phyloP scores from a whole-genome alignment of 2,888 invertebrate genomes.

The Drosophila kokeensis region DNA sequence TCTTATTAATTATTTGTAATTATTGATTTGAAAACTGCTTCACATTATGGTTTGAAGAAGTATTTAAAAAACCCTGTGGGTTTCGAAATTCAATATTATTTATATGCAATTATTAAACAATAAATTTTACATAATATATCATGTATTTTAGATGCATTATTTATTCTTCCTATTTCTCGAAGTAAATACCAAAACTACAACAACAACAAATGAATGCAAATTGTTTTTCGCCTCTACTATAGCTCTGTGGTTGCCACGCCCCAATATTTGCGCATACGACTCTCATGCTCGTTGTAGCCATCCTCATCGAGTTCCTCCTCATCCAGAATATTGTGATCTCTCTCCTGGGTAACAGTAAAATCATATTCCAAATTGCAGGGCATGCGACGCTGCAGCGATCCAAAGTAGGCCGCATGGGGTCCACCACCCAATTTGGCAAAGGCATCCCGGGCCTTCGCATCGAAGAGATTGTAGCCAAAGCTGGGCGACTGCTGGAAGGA shows the following conservation, averaged over 20 bases:
- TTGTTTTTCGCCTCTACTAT: slow-evolving; percentile 83
- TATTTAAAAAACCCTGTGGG: no score
- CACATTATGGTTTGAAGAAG: no score
- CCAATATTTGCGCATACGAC: slow-evolving; percentile 95
- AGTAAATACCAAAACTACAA: slow-evolving; percentile 5
- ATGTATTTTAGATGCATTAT: not conserved
- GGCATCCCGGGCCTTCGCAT: slow-evolving; percentile 68
- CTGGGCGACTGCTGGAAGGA: slow-evolving; percentile 89
- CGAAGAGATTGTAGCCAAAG: slow-evolving; percentile 73
- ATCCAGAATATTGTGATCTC: slow-evolving; percentile 87
- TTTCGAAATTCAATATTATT: not conserved
- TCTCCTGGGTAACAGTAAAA: slow-evolving; percentile 93
- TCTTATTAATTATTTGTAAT: not conserved
- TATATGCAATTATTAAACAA: not conserved
- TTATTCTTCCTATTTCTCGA: not conserved
- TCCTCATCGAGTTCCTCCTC: slow-evolving; percentile 85
- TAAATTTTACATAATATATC: not conserved
- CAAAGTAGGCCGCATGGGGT: slow-evolving; percentile 94
- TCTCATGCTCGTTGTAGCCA: slow-evolving; percentile 92
- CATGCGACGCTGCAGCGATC: slow-evolving; percentile 93
- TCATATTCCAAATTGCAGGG: slow-evolving; percentile 94
- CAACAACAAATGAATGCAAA: not conserved
- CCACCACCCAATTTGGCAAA: slow-evolving; percentile 86
- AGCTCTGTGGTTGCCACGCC: slow-evolving; percentile 95
- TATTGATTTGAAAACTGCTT: not conserved